Conservation (phyloP, 1,140 invertebrate species). For the Drosophila insularis region DNA sequence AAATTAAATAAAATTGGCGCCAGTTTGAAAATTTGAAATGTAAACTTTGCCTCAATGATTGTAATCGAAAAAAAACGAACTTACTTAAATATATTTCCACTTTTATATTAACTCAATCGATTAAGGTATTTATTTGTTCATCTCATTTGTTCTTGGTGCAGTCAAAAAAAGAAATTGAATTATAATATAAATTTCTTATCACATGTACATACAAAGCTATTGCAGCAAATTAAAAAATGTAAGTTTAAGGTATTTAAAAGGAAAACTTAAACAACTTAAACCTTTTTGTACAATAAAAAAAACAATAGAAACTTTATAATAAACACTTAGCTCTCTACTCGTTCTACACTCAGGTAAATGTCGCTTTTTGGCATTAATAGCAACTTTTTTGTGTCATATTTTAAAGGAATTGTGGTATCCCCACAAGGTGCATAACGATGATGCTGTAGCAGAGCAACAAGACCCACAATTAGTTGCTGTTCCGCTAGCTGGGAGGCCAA, state of each 20-base stretch:
- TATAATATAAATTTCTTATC: conserved; percentile 62
- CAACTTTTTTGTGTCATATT: conserved; percentile 82
- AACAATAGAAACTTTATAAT: conserved; percentile 29
- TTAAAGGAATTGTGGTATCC: conserved; percentile 78
- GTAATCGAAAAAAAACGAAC: too few species aligned
- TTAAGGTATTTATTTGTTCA: conserved; percentile 61
- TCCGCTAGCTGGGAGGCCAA: conserved; percentile 86
- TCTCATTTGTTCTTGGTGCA: conserved; percentile 42
- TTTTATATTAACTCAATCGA: conserved; percentile 10
- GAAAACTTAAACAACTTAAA: conserved; percentile 42
- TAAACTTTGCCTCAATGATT: background rate
- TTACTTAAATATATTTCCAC: too few species aligned
- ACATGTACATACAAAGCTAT: conserved; percentile 57
- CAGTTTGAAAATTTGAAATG: background rate
- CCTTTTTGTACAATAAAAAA: conserved; percentile 27
- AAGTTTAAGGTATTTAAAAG: conserved; percentile 21
- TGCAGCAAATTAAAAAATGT: conserved; percentile 29
- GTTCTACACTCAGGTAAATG: conserved; percentile 58
- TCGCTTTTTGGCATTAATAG: conserved; percentile 76
- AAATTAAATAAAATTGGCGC: too few species aligned
- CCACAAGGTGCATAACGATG: conserved; percentile 67
- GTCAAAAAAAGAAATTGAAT: conserved; percentile 21
- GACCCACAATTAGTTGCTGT: conserved; percentile 85
- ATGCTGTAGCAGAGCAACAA: conserved; percentile 81
- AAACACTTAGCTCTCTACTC: conserved; percentile 26